A percentile compares a stretch with the other conserved stretches of the same genome.
These are phyloP conservation scores for Drosophila kohkoa DNA, from an alignment of 1,140 invertebrate genomes.

Conservation along the genomic window DNA sequence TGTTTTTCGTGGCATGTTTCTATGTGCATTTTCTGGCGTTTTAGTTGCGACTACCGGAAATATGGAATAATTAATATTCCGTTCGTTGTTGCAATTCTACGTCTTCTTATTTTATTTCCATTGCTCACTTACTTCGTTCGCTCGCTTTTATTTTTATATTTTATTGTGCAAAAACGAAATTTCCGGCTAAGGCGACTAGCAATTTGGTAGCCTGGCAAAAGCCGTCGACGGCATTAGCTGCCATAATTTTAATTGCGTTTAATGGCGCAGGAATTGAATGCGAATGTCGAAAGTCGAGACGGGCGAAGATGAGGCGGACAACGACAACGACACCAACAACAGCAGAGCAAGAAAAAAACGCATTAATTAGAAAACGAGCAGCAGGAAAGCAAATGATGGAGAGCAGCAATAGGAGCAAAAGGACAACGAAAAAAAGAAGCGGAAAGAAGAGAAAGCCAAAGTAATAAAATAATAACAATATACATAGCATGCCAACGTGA, in stretches of 20 bases:
- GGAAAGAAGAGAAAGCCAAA: slow-evolving; percentile 28
- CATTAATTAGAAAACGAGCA: slow-evolving; percentile 75
- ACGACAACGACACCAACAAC: neutral
- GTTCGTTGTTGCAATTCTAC: slow-evolving; percentile 28
- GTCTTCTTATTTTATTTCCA: too few species aligned
- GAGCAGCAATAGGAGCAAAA: neutral
- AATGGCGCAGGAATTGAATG: slow-evolving; percentile 68
- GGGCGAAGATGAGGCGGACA: neutral
- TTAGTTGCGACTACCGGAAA: slow-evolving; percentile 50
- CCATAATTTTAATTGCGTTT: slow-evolving; percentile 78
- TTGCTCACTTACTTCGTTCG: neutral
- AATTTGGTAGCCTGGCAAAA: slow-evolving; percentile 20
- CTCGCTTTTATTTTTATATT: slow-evolving; percentile 4
- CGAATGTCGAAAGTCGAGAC: slow-evolving; percentile 42
- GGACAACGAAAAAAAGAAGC: neutral
- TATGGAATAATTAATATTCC: slow-evolving; percentile 70
- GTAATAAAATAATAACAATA: slow-evolving; percentile 78
- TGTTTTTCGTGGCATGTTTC: slow-evolving; percentile 4
- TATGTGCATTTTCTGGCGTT: slow-evolving; percentile 44
- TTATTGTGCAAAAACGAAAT: slow-evolving; percentile 56
- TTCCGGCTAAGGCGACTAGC: slow-evolving; percentile 62
- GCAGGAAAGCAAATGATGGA: slow-evolving; percentile 22
- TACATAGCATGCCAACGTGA: slow-evolving; percentile 61
- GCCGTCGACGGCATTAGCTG: slow-evolving; percentile 63
- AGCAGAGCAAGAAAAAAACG: slow-evolving; percentile 38